Percentiles rank a stretch among this genome's conserved stretches.
Conservation (phyloP, 2,888 invertebrate species). For the Epirrita christyi region DNA sequence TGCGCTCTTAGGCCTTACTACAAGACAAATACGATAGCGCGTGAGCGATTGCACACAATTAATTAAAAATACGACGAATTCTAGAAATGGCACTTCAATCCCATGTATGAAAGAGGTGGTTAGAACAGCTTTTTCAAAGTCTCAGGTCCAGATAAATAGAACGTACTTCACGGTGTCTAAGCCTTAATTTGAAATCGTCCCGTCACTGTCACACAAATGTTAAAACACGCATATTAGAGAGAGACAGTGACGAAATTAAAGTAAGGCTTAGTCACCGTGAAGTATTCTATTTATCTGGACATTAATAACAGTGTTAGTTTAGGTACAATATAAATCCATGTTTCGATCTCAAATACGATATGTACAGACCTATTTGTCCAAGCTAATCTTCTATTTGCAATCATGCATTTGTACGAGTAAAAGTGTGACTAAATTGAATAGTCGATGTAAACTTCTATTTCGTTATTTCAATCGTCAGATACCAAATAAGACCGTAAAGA, state of each 20-base stretch:
- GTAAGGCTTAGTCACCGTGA: too few relatives aligned
- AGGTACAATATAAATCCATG: constrained; percentile 43
- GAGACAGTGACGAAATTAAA: too few relatives aligned
- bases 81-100: constrained; percentile 71
- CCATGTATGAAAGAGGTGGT: constrained; percentile 47
- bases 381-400: constrained; percentile 34
- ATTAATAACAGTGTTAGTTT: constrained; percentile 42
- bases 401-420: constrained; percentile 33
- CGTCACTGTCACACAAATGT: too few relatives aligned
- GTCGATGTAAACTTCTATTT: constrained; percentile 13
- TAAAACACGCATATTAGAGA: too few relatives aligned
- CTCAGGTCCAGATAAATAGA: too few relatives aligned
- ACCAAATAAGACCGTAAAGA: constrained; percentile 35
- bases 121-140: constrained; percentile 43
- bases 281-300: too few relatives aligned
- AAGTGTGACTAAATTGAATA: constrained; percentile 20
- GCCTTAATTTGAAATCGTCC: too few relatives aligned
- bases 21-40: constrained; percentile 14
- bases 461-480: constrained; percentile 20
- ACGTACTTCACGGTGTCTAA: too few relatives aligned
- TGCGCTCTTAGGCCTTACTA: constrained; percentile 1
- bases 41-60: constrained; percentile 22
- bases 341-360: constrained; percentile 52
- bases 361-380: constrained; percentile 51
- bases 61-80: constrained; percentile 36